Evolutionary conservation across 2,797 vertebrate genomes (phyloP), one percentile per base, ranked within the genome.

Genomic region (Betta splendens): DNA sequence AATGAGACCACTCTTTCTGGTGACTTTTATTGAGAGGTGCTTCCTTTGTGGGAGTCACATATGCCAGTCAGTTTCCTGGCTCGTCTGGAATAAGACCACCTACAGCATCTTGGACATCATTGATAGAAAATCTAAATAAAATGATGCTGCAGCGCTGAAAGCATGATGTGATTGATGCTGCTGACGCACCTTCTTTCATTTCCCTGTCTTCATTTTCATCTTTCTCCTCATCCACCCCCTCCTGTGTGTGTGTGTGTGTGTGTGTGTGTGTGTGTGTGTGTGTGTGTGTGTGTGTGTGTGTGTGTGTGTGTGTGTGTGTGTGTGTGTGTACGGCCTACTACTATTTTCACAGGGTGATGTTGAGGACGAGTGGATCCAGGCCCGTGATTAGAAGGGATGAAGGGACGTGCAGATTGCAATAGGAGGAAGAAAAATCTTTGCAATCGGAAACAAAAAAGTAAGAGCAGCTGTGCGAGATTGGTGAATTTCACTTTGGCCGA

Each of bases 401-500:
- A 32, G 40, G 57, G 51, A 68, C 28, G 36, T 26, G n/a, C 31
- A 69, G 48, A 64, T 43, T 43, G 39, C 17, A 38, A 61, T 37
- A 10, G 44, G 63, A 40, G 54, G 31, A 37, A 13, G 44, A 64
- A 21, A 25, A 21, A 62, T 46, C 25, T 70, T 64, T 39, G 58
- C 18, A 36, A 51, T 12, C 5, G 2, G 9, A 26, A 23, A 13
- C 33, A 22, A 43, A 37, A 64, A 13, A n/a, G n/a, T n/a, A n/a
- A n/a, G 65, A 62, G 62, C 15, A 46, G 55, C 36, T 31, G 37
- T 45, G n/a, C 54, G 23, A 44, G 31, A 53, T 36, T 28, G 32
- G 10, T 25, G 23, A 33, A 76, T 81, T 83, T 80, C 58, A 77
- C 74, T 82, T 64, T 46, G 53, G 51, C 50, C 17, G 7, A 46